phyloP scores from a whole-genome alignment of 2,888 invertebrate species.

The Macrophya alboannulata region DNA sequence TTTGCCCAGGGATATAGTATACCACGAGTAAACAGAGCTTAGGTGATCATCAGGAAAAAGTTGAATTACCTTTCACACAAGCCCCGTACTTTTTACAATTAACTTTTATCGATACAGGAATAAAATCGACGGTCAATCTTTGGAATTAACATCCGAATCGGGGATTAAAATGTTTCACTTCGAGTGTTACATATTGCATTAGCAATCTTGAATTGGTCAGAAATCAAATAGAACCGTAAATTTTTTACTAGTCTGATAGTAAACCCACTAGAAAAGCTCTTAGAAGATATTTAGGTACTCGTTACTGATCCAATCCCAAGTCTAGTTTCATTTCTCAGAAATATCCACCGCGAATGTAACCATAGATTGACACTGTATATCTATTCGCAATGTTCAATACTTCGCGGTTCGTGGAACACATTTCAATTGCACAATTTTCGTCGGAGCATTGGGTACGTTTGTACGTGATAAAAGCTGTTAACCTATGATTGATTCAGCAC shows the following conservation, averaged over 20 bases:
- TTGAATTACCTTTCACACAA: not conserved
- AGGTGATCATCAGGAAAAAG: not conserved
- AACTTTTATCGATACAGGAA: not conserved
- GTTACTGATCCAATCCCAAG: not conserved
- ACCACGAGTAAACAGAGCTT: conserved; percentile 40
- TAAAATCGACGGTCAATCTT: not conserved
- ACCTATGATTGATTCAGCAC: conserved; percentile 63
- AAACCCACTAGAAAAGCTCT: conserved; percentile 34
- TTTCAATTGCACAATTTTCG: not conserved
- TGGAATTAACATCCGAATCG: not conserved
- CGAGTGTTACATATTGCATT: conserved; percentile 31
- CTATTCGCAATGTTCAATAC: not conserved
- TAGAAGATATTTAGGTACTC: conserved; percentile 4
- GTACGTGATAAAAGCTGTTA: conserved; percentile 61
- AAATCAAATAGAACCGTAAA: conserved; percentile 14
- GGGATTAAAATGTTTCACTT: not conserved
- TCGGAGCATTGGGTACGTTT: conserved; percentile 37
- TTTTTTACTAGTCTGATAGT: conserved; percentile 13
- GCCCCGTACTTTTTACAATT: not conserved
- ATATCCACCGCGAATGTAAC: not conserved
- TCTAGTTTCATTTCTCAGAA: not conserved
- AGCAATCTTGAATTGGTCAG: conserved; percentile 31
- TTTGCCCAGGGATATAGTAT: conserved; percentile 35
- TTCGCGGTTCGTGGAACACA: not conserved
- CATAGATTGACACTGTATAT: not conserved